phyloP scores from a whole-genome alignment of 2,113 vertebrate genomes.

The Triplophysa tibetana region DNA sequence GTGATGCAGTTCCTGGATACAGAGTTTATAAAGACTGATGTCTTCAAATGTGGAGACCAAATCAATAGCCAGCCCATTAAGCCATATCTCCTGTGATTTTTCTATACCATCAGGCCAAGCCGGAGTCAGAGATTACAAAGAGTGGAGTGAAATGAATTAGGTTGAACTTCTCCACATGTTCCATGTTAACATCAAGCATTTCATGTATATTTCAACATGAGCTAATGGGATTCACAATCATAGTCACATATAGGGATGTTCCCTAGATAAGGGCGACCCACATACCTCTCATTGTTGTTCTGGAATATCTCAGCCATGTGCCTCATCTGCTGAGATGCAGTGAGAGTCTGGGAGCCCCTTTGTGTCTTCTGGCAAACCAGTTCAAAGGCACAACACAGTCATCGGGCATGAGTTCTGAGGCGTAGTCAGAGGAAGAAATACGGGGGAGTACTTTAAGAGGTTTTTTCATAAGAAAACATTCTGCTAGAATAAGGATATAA shows the following conservation, averaged over 20 bases:
- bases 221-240: conserved; percentile 57
- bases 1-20: conserved; percentile 62
- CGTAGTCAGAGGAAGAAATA: conserved; percentile 1
- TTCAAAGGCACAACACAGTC: conserved; percentile 47
- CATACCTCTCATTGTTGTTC: conserved; percentile 33
- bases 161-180: conserved; percentile 25
- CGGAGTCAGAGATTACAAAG: conserved; percentile 33
- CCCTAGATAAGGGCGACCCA: background rate
- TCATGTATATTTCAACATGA: background rate
- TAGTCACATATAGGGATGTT: conserved; percentile 51
- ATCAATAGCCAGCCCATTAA: conserved; percentile 76
- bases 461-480: conserved; percentile 51
- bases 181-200: conserved; percentile 33
- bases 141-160: conserved; percentile 52
- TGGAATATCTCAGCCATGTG: conserved; percentile 39
- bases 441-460: conserved; percentile 30
- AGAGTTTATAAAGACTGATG: conserved; percentile 67
- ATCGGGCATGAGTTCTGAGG: conserved; percentile 49
- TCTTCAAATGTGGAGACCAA: conserved; percentile 65
- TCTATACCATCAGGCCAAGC: conserved; percentile 61
- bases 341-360: conserved; percentile 28
- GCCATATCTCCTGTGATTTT: conserved; percentile 55
- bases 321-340: conserved; percentile 37
- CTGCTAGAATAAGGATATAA: conserved; percentile 41
- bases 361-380: conserved; percentile 37